Evolutionary conservation across 2,797 vertebrate species (phyloP).

Genomic region (Emydoidea blandingii): DNA sequence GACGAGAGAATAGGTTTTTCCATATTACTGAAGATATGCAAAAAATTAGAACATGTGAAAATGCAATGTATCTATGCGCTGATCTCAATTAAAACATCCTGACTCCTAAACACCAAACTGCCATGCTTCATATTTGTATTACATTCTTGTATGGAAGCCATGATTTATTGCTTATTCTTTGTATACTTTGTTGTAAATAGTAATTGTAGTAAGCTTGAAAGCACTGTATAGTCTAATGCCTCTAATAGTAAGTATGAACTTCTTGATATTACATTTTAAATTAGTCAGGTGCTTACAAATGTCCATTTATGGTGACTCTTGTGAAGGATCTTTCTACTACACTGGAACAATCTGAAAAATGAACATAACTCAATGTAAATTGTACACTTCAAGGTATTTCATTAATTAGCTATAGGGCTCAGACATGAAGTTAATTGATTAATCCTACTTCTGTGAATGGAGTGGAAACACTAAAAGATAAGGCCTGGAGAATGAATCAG

Average conservation of each 20-base stretch:
- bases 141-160: background rate
- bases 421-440: constrained; percentile 65
- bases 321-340: background rate
- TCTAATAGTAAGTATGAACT: background rate
- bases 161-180: fast-evolving
- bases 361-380: background rate
- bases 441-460: constrained; percentile 32
- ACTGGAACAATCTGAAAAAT: background rate
- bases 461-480: constrained; percentile 21
- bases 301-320: background rate
- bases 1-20: background rate
- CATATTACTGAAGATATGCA: background rate
- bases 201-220: background rate
- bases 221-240: background rate
- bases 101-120: background rate
- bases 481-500: background rate
- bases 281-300: background rate
- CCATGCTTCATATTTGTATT: background rate
- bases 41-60: fast-evolving
- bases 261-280: background rate
- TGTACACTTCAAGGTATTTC: constrained; percentile 22
- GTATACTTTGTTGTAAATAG: background rate
- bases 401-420: constrained; percentile 50
- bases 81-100: background rate
- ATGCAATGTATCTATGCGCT: background rate